Evolutionary conservation across 2,797 vertebrate species (phyloP).

Genomic region (Neosilurus hyrtlii): DNA sequence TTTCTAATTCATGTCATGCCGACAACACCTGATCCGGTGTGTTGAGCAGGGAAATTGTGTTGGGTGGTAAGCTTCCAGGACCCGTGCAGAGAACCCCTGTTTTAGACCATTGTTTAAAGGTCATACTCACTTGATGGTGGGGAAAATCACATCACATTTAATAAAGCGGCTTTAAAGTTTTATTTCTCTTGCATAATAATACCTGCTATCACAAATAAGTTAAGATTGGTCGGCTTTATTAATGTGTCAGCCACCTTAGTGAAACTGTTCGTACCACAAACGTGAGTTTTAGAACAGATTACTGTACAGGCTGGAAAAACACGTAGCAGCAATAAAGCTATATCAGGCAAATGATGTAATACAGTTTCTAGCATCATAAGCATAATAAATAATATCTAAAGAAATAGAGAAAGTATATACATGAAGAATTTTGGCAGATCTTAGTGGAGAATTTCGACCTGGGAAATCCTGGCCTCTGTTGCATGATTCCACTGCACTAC

Average conservation of each 20-base stretch:
- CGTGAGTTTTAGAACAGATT: conserved; percentile 48
- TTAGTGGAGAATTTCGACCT: conserved; percentile 15
- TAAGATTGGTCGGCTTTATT: conserved; percentile 35
- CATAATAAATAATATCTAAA: conserved; percentile 55
- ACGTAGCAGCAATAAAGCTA: conserved; percentile 52
- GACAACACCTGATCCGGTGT: not conserved
- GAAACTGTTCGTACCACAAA: conserved; percentile 37
- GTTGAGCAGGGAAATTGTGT: not conserved
- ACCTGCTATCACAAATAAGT: conserved; percentile 34
- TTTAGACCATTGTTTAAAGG: conserved; percentile 27
- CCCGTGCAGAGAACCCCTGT: not conserved
- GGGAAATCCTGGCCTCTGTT: conserved; percentile 5
- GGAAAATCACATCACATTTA: conserved; percentile 8
- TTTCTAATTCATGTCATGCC: not conserved
- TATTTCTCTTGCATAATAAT: conserved; percentile 49
- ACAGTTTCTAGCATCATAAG: conserved; percentile 41
- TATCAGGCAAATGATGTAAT: conserved; percentile 37
- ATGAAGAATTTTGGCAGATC: conserved; percentile 37
- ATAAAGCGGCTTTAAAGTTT: conserved; percentile 22
- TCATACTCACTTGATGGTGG: conserved; percentile 6
- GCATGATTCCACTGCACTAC: not conserved
- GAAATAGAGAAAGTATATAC: conserved; percentile 38
- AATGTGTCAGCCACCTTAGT: conserved; percentile 35
- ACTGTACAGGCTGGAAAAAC: conserved; percentile 49
- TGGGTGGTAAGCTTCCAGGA: not conserved